A percentile compares a stretch with the other conserved stretches of the same genome.
Conservation (phyloP, 1,140 invertebrate genomes). For the Helicorthomorpha holstii region DNA sequence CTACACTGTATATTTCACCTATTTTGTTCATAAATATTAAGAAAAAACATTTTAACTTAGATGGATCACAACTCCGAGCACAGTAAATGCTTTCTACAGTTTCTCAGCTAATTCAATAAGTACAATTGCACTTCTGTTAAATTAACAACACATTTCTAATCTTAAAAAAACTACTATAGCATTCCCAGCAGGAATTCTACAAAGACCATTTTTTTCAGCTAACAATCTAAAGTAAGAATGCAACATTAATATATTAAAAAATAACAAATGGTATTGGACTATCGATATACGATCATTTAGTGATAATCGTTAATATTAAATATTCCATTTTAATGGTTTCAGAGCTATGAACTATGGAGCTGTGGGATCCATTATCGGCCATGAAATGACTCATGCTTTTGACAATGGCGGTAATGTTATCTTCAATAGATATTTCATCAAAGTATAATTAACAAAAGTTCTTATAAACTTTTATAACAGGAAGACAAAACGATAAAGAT, state of each 20-base stretch:
- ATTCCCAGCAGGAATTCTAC: neutral
- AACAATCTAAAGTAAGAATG: neutral
- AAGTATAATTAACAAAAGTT: neutral
- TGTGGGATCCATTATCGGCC: constrained; percentile 41
- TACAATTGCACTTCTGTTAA: too few species aligned
- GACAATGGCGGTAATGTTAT: constrained; percentile 54
- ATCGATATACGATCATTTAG: neutral
- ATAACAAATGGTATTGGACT: too few species aligned
- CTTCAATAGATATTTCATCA: neutral
- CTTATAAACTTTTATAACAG: constrained; percentile 22
- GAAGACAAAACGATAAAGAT: constrained; percentile 87
- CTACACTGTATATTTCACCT: too few species aligned
- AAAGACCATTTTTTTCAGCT: neutral
- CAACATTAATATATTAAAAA: neutral
- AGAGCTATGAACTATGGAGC: constrained; percentile 40
- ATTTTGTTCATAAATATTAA: neutral
- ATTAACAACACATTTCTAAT: too few species aligned
- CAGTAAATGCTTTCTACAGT: neutral
- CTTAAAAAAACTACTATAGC: neutral
- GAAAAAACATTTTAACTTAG: neutral
- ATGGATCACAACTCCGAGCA: neutral
- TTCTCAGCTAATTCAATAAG: neutral
- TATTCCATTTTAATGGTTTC: neutral
- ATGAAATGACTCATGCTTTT: constrained; percentile 50
- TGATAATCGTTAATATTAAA: neutral